Base-by-base conservation (phyloP, 2,888 invertebrate genomes). In the Sminthurides aquaticus region DNA sequence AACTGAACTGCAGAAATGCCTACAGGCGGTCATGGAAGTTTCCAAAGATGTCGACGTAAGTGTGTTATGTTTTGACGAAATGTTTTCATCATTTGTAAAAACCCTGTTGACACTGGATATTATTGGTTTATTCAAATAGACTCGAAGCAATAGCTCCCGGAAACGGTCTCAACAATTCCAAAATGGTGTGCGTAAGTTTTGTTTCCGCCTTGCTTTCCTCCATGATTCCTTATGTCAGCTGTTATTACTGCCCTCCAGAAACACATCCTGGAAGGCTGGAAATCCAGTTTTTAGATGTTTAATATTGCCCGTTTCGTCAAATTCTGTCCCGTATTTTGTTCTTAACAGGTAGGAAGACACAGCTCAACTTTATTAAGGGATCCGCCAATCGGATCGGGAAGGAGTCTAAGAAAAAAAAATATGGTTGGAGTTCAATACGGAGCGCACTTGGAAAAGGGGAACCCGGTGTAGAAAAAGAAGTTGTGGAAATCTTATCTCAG, bases 171-270 rank as follows among this genome's bases (percentile, higher is more conserved):
- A 65, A 0, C 60, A 62, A 2, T 60, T 69, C 26, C 69, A 67
- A 60, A 69, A 66, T 64, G 71, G 71, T 48, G 69, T 69, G 27
- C 69, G 69, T 71, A 70, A 69, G 70, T 69, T 34, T 29, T 26
- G 11, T 24, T 58, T n/a, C 22, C 15, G 20, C 52, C 43, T 59
- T 24, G 24, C 24, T 52, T n/a, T n/a, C n/a, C n/a, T n/a, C n/a
- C n/a, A n/a, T n/a, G n/a, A n/a, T n/a, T n/a, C n/a, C n/a, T n/a
- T n/a, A n/a, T n/a, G n/a, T n/a, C n/a, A n/a, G n/a, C 5, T 52
- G 24, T n/a, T 20, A 52, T 52, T 24, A 52, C 8, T n/a, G 43
- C 5, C 5, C 43, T 34, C 5, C 8, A 34, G 43, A 34, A 11
- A 34, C 5, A 34, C 8, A 34, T n/a, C n/a, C n/a, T n/a, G n/a